Percentiles rank a stretch among this genome's conserved stretches.
These are phyloP conservation scores for Athalia circularis DNA, from an alignment of 2,888 invertebrate species.

Conservation along the genomic window DNA sequence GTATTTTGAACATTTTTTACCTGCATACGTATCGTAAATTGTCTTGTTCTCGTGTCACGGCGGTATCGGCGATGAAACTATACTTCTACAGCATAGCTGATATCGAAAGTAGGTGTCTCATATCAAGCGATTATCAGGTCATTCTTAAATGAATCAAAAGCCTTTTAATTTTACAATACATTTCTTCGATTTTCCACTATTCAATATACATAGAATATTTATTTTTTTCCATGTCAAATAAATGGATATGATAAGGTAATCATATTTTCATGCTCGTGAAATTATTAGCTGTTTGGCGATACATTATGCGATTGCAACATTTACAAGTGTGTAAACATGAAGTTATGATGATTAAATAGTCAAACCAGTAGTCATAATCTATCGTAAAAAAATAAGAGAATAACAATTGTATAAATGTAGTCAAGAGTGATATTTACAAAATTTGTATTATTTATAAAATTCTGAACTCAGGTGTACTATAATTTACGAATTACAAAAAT, in stretches of 20 bases:
- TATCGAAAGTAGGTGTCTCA: too few species aligned
- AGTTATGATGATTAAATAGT: conserved; percentile 22
- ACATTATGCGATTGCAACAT: background rate
- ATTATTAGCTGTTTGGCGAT: background rate
- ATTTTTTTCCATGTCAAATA: conserved; percentile 1
- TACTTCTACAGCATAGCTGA: too few species aligned
- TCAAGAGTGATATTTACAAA: conserved; percentile 29
- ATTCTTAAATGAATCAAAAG: background rate
- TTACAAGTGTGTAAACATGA: background rate
- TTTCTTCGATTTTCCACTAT: background rate
- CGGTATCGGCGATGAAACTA: too few species aligned
- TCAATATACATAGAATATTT: conserved; percentile 13
- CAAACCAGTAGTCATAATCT: conserved; percentile 26
- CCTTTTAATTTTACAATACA: conserved; percentile 2
- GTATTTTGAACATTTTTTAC: too few species aligned
- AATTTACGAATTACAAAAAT: conserved; percentile 5
- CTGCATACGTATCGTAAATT: too few species aligned
- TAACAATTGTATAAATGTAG: conserved; percentile 26
- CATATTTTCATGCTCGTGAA: background rate
- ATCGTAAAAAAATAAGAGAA: conserved; percentile 47
- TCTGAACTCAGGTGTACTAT: background rate
- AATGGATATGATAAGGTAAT: conserved; percentile 1
- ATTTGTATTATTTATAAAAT: background rate
- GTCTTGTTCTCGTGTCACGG: too few species aligned
- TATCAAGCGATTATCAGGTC: too few species aligned